Evolutionary conservation across 2,113 vertebrate species (phyloP).

Genomic region (Cebidichthys violaceus): DNA sequence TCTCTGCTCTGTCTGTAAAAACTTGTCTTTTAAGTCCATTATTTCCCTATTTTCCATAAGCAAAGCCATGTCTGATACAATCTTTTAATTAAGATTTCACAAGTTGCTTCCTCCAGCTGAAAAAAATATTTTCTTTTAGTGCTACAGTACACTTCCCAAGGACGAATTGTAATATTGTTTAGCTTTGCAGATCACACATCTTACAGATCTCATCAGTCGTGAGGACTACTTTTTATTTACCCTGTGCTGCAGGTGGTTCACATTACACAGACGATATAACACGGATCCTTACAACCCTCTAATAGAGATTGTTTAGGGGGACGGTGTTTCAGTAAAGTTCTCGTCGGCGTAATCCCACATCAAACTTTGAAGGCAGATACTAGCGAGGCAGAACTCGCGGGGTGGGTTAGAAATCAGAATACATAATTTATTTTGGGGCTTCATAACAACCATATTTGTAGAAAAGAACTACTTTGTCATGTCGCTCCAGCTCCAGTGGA

Average conservation of each 20-base stretch:
- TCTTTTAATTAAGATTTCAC: conserved; percentile 85
- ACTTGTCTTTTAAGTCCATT: conserved; percentile 78
- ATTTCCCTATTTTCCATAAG: conserved; percentile 76
- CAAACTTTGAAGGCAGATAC: conserved; percentile 26
- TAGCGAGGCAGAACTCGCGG: background rate
- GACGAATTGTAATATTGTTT: conserved; percentile 72
- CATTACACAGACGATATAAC: conserved; percentile 3
- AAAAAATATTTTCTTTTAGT: conserved; percentile 33
- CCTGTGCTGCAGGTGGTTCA: conserved; percentile 25
- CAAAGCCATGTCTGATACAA: conserved; percentile 78
- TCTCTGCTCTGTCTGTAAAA: conserved; percentile 66
- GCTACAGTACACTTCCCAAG: conserved; percentile 66
- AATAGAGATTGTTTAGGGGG: conserved; percentile 14
- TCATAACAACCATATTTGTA: too few species aligned
- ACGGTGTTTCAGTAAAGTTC: background rate
- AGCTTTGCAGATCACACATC: conserved; percentile 68
- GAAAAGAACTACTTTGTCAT: too few species aligned
- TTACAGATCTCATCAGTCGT: conserved; percentile 44
- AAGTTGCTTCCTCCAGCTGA: conserved; percentile 71
- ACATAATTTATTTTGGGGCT: background rate
- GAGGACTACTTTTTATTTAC: conserved; percentile 51
- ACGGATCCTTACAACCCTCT: background rate
- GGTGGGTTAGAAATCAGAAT: background rate
- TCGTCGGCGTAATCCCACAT: conserved; percentile 6
- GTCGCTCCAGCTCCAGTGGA: too few species aligned